Evolutionary conservation across 2,888 invertebrate species (phyloP).

Genomic region (Bombyx huttoni): DNA sequence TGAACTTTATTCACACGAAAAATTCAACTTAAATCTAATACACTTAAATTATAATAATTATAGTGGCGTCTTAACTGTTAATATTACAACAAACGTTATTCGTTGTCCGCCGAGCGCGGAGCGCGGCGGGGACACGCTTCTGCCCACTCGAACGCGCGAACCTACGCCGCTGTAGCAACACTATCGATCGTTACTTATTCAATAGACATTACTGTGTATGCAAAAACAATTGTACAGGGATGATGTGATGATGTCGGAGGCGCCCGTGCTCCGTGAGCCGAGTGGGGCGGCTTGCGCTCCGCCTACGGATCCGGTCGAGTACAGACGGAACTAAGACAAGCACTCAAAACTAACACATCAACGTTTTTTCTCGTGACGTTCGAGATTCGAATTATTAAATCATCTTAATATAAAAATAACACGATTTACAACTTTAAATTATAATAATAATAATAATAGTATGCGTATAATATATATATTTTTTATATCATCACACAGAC

Average conservation of each 20-base stretch:
- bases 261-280: too few relatives aligned
- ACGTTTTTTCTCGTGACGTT: constrained; percentile 22
- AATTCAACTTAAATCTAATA: constrained; percentile 68
- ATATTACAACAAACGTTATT: constrained; percentile 70
- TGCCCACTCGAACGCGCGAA: constrained; percentile 34
- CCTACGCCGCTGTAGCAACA: constrained; percentile 11
- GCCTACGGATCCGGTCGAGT: constrained; percentile 4
- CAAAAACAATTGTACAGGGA: constrained; percentile 57
- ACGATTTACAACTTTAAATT: constrained; percentile 44
- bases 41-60: constrained; percentile 63
- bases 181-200: constrained; percentile 53
- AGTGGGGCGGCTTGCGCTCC: constrained; percentile 10
- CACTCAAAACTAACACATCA: constrained; percentile 24
- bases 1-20: constrained; percentile 68
- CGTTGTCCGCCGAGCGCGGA: constrained; percentile 61
- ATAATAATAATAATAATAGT: constrained; percentile 24
- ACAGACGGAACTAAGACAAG: constrained; percentile 22
- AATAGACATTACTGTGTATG: constrained; percentile 64
- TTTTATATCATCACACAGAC: constrained; percentile 48
- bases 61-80: constrained; percentile 68
- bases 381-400: constrained; percentile 35
- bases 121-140: constrained; percentile 36
- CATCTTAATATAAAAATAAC: constrained; percentile 60
- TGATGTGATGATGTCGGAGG: constrained; percentile 16
- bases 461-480: constrained; percentile 31